Conservation (phyloP, 2,888 invertebrate genomes). For the Lathronympha strigana region DNA sequence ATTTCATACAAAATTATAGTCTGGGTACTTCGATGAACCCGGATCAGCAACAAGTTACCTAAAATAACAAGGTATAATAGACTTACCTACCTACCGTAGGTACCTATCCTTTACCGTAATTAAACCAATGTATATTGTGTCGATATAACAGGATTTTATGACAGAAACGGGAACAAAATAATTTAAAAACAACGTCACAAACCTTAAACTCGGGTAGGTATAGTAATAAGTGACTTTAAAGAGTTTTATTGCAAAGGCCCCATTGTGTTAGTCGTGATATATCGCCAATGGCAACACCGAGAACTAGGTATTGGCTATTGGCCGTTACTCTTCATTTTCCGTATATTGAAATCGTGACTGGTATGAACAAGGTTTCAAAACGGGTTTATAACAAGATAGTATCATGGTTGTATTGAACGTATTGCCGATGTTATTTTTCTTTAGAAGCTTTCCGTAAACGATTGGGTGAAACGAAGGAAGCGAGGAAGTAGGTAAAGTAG, state of each 20-base stretch:
- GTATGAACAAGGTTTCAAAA: slow-evolving; percentile 56
- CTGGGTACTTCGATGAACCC: too few species aligned
- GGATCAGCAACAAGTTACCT: too few species aligned
- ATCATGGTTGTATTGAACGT: slow-evolving; percentile 19
- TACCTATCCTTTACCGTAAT: too few species aligned
- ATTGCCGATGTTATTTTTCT: slow-evolving; percentile 1
- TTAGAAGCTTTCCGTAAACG: not conserved
- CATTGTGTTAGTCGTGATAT: slow-evolving; percentile 61
- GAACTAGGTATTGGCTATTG: slow-evolving; percentile 56
- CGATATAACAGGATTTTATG: too few species aligned
- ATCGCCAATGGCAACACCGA: slow-evolving; percentile 58
- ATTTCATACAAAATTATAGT: too few species aligned
- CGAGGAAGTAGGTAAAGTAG: too few species aligned
- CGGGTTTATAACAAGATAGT: slow-evolving; percentile 45
- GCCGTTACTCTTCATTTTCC: slow-evolving; percentile 62
- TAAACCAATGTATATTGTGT: too few species aligned
- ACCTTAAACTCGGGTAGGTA: slow-evolving; percentile 16
- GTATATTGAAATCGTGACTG: slow-evolving; percentile 75
- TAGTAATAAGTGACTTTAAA: slow-evolving; percentile 57
- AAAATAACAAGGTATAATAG: too few species aligned
- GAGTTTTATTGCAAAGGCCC: slow-evolving; percentile 59
- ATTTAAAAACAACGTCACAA: slow-evolving; percentile 7
- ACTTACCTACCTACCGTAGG: too few species aligned
- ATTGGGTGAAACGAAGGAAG: not conserved
- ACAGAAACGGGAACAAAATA: not conserved